Conservation (phyloP, 1,140 invertebrate genomes). For the Drosophila asahinai region DNA sequence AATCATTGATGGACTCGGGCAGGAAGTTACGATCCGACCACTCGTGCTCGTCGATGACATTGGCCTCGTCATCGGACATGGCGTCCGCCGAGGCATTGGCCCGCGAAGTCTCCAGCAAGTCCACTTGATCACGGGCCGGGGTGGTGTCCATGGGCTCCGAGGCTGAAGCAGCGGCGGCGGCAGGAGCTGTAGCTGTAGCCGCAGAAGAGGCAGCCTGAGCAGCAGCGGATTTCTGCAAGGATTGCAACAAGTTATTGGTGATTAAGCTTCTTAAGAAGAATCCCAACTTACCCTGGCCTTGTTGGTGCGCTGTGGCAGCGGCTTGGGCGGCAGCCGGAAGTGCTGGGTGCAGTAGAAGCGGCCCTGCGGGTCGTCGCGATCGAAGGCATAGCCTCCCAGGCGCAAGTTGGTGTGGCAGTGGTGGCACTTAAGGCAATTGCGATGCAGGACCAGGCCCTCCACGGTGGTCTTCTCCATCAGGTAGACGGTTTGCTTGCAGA, state of each 20-base stretch:
- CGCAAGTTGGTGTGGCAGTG: constrained; percentile 85
- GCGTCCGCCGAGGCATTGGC: constrained; percentile 84
- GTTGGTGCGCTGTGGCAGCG: constrained; percentile 68
- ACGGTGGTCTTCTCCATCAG: constrained; percentile 94
- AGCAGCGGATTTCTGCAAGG: constrained; percentile 47
- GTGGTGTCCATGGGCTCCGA: constrained; percentile 61
- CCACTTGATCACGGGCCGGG: constrained; percentile 85
- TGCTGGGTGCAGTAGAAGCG: constrained; percentile 94
- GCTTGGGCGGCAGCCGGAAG: constrained; percentile 88
- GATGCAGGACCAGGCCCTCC: constrained; percentile 94
- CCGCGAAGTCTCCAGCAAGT: constrained; percentile 87
- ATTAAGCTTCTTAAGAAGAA: too few relatives aligned
- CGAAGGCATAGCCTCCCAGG: constrained; percentile 89
- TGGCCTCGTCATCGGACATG: constrained; percentile 89
- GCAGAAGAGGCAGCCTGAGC: constrained; percentile 41
- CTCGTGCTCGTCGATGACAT: constrained; percentile 94
- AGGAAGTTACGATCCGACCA: constrained; percentile 97
- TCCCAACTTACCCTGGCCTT: constrained; percentile 59
- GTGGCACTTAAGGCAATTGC: constrained; percentile 91
- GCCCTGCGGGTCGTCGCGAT: constrained; percentile 90
- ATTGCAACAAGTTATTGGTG: background rate
- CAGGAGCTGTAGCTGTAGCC: constrained; percentile 3
- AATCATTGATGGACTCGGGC: constrained; percentile 91
- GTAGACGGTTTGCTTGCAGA: constrained; percentile 95
- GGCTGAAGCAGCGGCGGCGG: background rate